Base-by-base conservation (phyloP, 2,888 invertebrate species). In the Agonopterix alstromeriana region DNA sequence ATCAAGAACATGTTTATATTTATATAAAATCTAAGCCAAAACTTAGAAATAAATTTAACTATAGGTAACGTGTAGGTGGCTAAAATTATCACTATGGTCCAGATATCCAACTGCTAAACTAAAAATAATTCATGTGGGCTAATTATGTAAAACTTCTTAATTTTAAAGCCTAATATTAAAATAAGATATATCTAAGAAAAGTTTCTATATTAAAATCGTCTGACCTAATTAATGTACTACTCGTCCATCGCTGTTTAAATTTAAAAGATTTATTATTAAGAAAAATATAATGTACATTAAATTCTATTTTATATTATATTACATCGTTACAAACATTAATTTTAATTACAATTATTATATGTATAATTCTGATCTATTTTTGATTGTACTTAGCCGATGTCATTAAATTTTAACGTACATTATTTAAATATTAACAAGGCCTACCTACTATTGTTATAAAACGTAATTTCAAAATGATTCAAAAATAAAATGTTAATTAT, bases 241-340 rank as follows among this genome's bases (percentile, higher is more conserved):
- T 63, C 70, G 70, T 66, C 67, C 64, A 67, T 51, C 27, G 27
- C 43, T 61, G 61, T 64, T 57, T 55, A 63, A 68, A 66, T 71
- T 68, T 68, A 65, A 65, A 65, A 63, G 68, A 71, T 77, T 73
- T 73, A 70, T 56, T 45, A 54, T 70, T 67, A 70, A 65, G 65
- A 67, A 70, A 60, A 61, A 53, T 61, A 65, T 68, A 75, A 77
- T 77, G 76, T 84, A 82, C 76, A 83, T 73, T 76, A 72, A 67
- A 73, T 67, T 78, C 72, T 83, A 82, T 76, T 77, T 77, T 77
- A 77, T 75, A 80, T 69, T 77, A 80, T 75, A 81, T 67, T 78
- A 80, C 76, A 80, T 71, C 57, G 67, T 71, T 75, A 76, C 51
- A 68, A 73, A 67, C 70, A 77, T 77, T 73, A 73, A 75, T 74